Evolutionary conservation across 2,113 vertebrate genomes (phyloP).

Genomic region (Jaculus jaculus): DNA sequence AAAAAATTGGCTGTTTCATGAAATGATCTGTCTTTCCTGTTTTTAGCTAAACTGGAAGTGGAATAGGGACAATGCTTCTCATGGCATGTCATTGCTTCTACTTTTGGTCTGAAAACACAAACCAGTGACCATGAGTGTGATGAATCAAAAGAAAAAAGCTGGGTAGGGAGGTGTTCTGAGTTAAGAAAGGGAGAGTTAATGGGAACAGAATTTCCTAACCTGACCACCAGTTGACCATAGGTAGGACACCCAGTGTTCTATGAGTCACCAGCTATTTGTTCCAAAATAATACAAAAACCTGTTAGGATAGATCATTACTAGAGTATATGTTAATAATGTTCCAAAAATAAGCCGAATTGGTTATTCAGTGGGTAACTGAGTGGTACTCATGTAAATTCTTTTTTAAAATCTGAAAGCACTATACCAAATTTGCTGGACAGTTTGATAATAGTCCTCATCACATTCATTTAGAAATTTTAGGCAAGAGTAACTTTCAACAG

Average conservation of each 20-base stretch:
- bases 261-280: constrained; percentile 73
- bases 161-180: constrained; percentile 58
- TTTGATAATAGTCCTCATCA: constrained; percentile 48
- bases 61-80: constrained; percentile 67
- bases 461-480: constrained; percentile 40
- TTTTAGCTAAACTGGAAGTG: constrained; percentile 70
- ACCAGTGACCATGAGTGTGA: constrained; percentile 64
- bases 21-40: constrained; percentile 64
- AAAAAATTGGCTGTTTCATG: constrained; percentile 21
- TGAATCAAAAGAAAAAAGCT: constrained; percentile 68
- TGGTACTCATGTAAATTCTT: not conserved
- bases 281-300: constrained; percentile 76
- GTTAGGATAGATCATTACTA: constrained; percentile 51
- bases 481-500: constrained; percentile 33
- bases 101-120: constrained; percentile 76
- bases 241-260: constrained; percentile 33
- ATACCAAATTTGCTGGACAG: constrained; percentile 24
- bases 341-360: constrained; percentile 43
- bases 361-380: constrained; percentile 27
- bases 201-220: constrained; percentile 75
- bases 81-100: constrained; percentile 61
- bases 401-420: constrained; percentile 38
- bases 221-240: constrained; percentile 77
- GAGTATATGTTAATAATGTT: constrained; percentile 67
- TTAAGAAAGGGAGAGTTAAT: constrained; percentile 66